These are phyloP conservation scores for Hyphantria cunea DNA, from an alignment of 1,140 invertebrate genomes.

Conservation along the genomic window DNA sequence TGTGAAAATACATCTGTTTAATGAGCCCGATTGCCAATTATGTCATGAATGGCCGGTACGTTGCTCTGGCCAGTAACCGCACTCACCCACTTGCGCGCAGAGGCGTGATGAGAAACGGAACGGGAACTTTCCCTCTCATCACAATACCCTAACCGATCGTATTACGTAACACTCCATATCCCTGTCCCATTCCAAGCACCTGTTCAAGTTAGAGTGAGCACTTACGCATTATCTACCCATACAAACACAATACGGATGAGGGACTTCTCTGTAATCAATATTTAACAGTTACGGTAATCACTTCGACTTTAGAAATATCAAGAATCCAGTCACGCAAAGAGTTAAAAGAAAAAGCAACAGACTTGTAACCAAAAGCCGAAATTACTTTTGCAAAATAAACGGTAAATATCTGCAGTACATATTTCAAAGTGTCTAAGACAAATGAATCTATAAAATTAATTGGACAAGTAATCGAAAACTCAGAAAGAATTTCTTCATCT, in stretches of 20 bases:
- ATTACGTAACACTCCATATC: slow-evolving; percentile 40
- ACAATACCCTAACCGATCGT: slow-evolving; percentile 52
- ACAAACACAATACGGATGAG: slow-evolving; percentile 6
- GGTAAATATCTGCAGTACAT: slow-evolving; percentile 44
- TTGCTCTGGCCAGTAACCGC: slow-evolving; percentile 68
- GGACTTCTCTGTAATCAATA: background rate
- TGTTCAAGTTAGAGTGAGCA: slow-evolving; percentile 27
- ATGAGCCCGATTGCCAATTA: slow-evolving; percentile 67
- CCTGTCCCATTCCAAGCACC: slow-evolving; percentile 31
- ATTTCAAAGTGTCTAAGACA: slow-evolving; percentile 73
- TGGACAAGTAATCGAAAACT: slow-evolving; percentile 82
- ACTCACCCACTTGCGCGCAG: slow-evolving; percentile 73
- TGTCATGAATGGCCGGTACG: slow-evolving; percentile 71
- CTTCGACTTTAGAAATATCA: background rate
- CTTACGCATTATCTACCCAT: slow-evolving; percentile 20
- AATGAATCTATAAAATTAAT: slow-evolving; percentile 82
- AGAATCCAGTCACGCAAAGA: background rate
- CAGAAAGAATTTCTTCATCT: slow-evolving; percentile 81
- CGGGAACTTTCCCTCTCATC: slow-evolving; percentile 76
- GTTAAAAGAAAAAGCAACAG: background rate
- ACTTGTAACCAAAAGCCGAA: slow-evolving; percentile 11
- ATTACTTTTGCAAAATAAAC: slow-evolving; percentile 25
- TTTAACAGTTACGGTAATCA: background rate
- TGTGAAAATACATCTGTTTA: slow-evolving; percentile 50
- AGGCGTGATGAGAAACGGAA: slow-evolving; percentile 68